phyloP scores from a whole-genome alignment of 2,113 vertebrate species.

The Atlantisia rogersi region DNA sequence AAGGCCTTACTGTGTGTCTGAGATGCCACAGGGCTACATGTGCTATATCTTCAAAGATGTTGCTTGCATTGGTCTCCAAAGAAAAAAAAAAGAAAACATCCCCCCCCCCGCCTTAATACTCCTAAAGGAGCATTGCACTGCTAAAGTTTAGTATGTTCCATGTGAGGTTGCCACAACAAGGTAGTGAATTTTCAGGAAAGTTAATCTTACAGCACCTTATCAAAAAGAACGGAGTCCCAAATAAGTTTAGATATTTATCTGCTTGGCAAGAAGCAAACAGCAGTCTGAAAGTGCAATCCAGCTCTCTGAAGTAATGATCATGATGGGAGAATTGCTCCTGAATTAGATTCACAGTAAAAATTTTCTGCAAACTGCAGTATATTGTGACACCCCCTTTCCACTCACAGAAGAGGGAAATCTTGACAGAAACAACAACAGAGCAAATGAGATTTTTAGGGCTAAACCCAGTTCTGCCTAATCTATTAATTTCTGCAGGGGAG shows the following conservation, averaged over 20 bases:
- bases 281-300: neutral
- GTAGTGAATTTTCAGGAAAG: neutral
- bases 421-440: neutral
- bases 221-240: neutral
- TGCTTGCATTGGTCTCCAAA: neutral
- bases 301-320: neutral
- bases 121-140: neutral
- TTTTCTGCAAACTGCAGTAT: neutral
- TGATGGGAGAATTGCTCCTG: neutral
- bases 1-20: neutral
- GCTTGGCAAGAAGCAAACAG: neutral
- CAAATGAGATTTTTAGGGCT: neutral
- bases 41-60: neutral
- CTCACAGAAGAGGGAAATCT: neutral
- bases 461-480: neutral
- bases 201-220: neutral
- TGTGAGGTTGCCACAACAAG: neutral
- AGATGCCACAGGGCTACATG: neutral
- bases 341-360: neutral
- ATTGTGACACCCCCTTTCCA: neutral
- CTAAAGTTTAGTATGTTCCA: neutral
- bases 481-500: neutral
- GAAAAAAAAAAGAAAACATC: neutral
- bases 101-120: neutral
- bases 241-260: neutral